Conservation (phyloP, 2,113 vertebrate species). For the Podocnemis expansa region DNA sequence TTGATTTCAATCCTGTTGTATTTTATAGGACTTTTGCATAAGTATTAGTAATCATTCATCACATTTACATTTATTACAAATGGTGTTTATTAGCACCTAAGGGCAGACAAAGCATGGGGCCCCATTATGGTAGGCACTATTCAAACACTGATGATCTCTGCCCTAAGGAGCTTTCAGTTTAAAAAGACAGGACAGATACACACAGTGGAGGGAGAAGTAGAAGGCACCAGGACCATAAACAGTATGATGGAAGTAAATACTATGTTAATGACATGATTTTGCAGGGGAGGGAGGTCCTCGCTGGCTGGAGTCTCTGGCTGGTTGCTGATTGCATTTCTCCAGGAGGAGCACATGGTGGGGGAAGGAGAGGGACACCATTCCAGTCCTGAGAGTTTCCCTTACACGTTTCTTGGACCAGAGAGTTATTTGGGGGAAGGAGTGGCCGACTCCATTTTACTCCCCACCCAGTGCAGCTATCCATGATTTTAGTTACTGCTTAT, state of each 20-base stretch:
- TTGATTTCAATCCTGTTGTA: background rate
- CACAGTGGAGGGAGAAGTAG: background rate
- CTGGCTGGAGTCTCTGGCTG: no score
- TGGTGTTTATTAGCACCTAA: background rate
- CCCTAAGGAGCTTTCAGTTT: background rate
- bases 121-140: no score
- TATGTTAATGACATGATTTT: background rate
- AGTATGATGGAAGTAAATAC: background rate
- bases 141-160: no score
- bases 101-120: background rate
- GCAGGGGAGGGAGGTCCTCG: background rate
- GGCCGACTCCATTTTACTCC: no score
- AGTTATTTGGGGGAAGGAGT: no score
- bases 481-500: background rate
- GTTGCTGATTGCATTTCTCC: no score
- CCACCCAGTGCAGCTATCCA: background rate
- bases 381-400: no score
- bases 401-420: no score
- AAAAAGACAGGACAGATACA: background rate
- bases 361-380: no score
- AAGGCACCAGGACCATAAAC: background rate
- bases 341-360: no score
- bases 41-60: background rate
- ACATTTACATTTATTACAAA: background rate
- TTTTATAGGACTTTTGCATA: background rate